Percentiles rank a stretch among this genome's conserved stretches.
These are phyloP conservation scores for Sarcophilus harrisii DNA, from an alignment of 2,797 vertebrate genomes.

Conservation along the genomic window DNA sequence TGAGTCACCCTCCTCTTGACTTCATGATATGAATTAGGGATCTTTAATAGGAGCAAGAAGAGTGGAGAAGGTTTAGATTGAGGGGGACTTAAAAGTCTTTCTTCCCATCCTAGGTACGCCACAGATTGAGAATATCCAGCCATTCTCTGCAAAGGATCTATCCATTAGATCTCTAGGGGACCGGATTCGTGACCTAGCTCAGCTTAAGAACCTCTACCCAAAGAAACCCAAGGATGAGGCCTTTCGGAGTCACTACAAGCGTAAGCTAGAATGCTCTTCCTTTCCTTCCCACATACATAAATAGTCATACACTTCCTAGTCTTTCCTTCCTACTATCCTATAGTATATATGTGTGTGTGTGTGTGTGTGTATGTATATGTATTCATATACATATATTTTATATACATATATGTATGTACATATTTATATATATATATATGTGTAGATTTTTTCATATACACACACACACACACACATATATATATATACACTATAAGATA, in stretches of 20 bases:
- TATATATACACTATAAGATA: too few relatives aligned
- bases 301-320: not conserved
- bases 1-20: not conserved
- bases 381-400: too few relatives aligned
- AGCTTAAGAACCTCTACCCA: conserved; percentile 92
- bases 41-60: not conserved
- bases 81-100: conserved; percentile 24
- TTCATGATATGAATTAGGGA: not conserved
- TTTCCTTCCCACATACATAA: not conserved
- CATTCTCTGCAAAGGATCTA: conserved; percentile 95
- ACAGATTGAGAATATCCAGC: conserved; percentile 96
- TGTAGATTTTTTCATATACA: too few relatives aligned
- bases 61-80: conserved; percentile 3
- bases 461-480: too few relatives aligned
- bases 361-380: too few relatives aligned
- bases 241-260: conserved; percentile 93
- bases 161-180: conserved; percentile 94
- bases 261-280: conserved; percentile 82
- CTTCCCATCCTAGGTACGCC: conserved; percentile 85
- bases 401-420: too few relatives aligned
- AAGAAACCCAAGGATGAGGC: conserved; percentile 90
- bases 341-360: not conserved
- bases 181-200: conserved; percentile 92
- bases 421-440: too few relatives aligned
- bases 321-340: not conserved